Conservation (phyloP, 2,888 invertebrate genomes). For the Coremacera marginata region DNA sequence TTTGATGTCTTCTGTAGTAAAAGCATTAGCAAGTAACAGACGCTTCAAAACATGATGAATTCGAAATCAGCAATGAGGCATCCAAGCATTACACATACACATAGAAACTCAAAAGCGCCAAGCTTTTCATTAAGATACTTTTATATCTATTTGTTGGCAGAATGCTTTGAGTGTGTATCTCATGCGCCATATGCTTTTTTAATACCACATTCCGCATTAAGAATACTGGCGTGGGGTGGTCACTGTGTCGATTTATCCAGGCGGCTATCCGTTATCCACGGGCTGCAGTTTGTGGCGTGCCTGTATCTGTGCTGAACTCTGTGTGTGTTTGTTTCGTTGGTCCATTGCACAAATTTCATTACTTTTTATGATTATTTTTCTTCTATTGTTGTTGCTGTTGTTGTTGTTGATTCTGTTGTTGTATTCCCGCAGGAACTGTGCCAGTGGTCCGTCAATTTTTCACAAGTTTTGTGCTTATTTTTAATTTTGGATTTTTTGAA, state of each 20-base stretch:
- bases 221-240: not conserved
- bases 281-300: not conserved
- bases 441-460: constrained; percentile 17
- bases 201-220: too few species aligned
- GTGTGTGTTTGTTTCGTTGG: not conserved
- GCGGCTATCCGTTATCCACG: not conserved
- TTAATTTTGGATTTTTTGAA: constrained; percentile 11
- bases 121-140: not conserved
- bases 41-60: constrained; percentile 2
- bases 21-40: not conserved
- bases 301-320: not conserved
- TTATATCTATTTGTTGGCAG: not conserved
- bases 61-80: not conserved
- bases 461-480: constrained; percentile 14
- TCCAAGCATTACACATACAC: not conserved
- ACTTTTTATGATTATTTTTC: not conserved
- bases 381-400: not conserved
- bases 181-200: not conserved
- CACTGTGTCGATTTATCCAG: not conserved
- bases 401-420: not conserved
- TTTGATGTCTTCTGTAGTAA: constrained; percentile 13
- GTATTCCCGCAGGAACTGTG: constrained; percentile 22
- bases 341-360: constrained; percentile 13
- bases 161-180: not conserved
- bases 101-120: not conserved